Evolutionary conservation across 2,797 vertebrate genomes (phyloP), one percentile per base, ranked within the genome.

Genomic region (Falco biarmicus): DNA sequence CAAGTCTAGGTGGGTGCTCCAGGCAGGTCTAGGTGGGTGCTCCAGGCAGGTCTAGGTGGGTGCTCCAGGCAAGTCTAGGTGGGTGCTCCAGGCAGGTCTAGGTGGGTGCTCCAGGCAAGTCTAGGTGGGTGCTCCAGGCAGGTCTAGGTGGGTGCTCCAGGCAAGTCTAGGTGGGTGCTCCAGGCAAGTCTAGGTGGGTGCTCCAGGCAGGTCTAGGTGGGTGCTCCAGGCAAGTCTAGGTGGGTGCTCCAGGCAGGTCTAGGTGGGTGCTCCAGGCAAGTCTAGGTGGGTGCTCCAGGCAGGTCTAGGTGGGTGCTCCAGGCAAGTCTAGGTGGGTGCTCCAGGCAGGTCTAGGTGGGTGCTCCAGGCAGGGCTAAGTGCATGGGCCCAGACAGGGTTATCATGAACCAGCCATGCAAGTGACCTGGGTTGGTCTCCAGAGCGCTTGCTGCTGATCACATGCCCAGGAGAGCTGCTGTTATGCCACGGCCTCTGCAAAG

Each of bases 251-350:
- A 2, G 7, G 14, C 34, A 83, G 50, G 39, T 54, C 43, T 39
- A 24, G 45, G 29, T 37, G 25, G 1, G 1, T 48, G 45, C n/a
- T 80, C 29, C 43, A 45, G 65, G 53, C 71, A 57, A n/a, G 43
- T 41, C 47, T 28, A 32, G n/a, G n/a, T 41, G 31, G 0, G 0
- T 53, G 15, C 17, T 61, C 16, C n/a, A 2, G 7, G 14, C 34
- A 43, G 43, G 43, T 43, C 43, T 43, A 43, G 43, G 43, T 43
- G 43, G 15, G 43, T 43, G 45, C n/a, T 85, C 29, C 43, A 50
- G 59, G 53, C 71, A 57, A 32, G 43, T 41, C 47, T 25, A 32
- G n/a, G n/a, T 41, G 31, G 0, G 0, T 51, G 15, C 20, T 61
- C 19, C 37, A 2, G 7, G 15, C 34, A 43, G 43, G 43, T 43